These are phyloP conservation scores for Pluvianellus socialis DNA, from an alignment of 2,113 vertebrate species.

Conservation along the genomic window DNA sequence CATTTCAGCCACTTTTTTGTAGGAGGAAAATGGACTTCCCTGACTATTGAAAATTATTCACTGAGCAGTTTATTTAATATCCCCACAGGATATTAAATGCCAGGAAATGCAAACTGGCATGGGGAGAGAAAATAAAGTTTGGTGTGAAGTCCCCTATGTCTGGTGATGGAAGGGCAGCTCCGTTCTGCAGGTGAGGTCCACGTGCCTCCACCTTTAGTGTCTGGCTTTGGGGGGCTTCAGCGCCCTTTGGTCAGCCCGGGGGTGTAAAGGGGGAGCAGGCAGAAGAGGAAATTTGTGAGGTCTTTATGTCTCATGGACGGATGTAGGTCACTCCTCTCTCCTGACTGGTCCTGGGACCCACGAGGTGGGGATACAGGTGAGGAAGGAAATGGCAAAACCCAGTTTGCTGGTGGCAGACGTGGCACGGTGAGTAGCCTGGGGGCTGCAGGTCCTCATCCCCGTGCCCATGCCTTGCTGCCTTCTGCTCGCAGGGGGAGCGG, in stretches of 20 bases:
- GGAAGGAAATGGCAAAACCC: background rate
- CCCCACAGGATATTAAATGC: background rate
- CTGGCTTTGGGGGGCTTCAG: background rate
- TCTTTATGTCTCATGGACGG: background rate
- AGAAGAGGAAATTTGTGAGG: background rate
- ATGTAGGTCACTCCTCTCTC: background rate
- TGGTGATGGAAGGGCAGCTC: background rate
- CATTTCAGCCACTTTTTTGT: background rate
- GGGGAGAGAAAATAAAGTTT: background rate
- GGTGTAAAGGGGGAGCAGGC: background rate
- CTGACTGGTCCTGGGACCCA: background rate
- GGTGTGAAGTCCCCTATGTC: background rate
- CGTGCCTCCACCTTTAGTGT: background rate
- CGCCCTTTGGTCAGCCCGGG: background rate
- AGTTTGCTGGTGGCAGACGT: background rate
- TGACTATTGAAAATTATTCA: background rate
- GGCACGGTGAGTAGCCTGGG: background rate
- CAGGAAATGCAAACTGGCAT: background rate
- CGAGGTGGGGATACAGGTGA: background rate
- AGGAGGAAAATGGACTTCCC: background rate
- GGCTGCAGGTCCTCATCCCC: background rate
- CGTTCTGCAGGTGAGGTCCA: background rate
- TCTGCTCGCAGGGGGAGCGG: accelerated
- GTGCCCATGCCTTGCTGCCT: background rate
- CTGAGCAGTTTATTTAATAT: background rate